phyloP scores from a whole-genome alignment of 2,888 invertebrate genomes.

The Brachyopa scutellaris region DNA sequence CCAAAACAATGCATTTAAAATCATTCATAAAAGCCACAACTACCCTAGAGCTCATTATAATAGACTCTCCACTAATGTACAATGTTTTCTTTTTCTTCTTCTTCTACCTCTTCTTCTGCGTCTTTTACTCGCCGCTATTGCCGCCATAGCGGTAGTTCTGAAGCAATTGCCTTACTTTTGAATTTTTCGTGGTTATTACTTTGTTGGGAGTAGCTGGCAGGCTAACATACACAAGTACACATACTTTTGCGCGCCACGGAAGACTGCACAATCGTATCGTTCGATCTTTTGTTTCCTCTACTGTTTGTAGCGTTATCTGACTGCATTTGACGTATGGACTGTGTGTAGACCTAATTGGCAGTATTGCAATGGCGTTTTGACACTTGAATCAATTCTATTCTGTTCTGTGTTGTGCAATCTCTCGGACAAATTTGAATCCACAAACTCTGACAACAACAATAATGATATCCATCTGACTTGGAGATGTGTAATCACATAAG shows the following conservation, averaged over 20 bases:
- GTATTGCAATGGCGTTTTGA: slow-evolving; percentile 64
- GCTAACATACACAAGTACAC: slow-evolving; percentile 3
- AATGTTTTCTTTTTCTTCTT: background rate
- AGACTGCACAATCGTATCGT: slow-evolving; percentile 55
- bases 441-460: slow-evolving; percentile 17
- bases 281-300: slow-evolving; percentile 51
- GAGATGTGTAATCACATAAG: slow-evolving; percentile 37
- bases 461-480: slow-evolving; percentile 30
- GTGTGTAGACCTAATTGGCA: slow-evolving; percentile 55
- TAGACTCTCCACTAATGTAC: background rate
- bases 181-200: slow-evolving; percentile 68
- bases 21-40: slow-evolving; percentile 63
- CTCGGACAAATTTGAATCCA: slow-evolving; percentile 40
- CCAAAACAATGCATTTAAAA: slow-evolving; percentile 63
- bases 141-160: slow-evolving; percentile 36
- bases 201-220: background rate
- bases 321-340: slow-evolving; percentile 56
- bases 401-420: slow-evolving; percentile 35
- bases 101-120: too few species aligned
- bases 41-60: slow-evolving; percentile 63
- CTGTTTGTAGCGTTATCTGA: slow-evolving; percentile 5
- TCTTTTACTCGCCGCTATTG: too few species aligned
- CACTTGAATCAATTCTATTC: slow-evolving; percentile 56
- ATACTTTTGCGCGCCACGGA: slow-evolving; percentile 44
- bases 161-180: slow-evolving; percentile 67